These are phyloP conservation scores for Triplophysa bombifrons DNA, from an alignment of 2,797 vertebrate genomes.

Conservation along the genomic window DNA sequence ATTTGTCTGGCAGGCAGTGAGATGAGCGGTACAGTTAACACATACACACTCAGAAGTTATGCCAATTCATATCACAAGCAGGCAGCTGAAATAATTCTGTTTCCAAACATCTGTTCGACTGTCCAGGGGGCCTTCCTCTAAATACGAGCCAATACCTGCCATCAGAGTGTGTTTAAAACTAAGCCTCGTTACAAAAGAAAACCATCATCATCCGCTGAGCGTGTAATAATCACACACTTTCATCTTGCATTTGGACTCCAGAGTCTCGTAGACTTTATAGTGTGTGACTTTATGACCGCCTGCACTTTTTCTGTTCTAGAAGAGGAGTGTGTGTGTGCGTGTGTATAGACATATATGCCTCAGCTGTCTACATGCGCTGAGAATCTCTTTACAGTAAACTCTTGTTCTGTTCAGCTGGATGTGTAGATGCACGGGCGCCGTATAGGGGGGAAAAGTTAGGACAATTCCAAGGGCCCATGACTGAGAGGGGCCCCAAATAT, in stretches of 20 bases:
- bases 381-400: constrained; percentile 15
- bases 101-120: constrained; percentile 42
- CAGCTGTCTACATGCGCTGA: constrained; percentile 26
- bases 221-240: constrained; percentile 40
- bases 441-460: too few species aligned
- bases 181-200: constrained; percentile 36
- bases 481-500: too few species aligned
- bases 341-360: not conserved
- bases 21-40: not conserved
- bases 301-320: constrained; percentile 12
- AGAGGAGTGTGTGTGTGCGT: constrained; percentile 27
- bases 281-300: constrained; percentile 21
- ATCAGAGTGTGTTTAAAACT: constrained; percentile 44
- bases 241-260: constrained; percentile 22
- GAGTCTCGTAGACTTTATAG: constrained; percentile 33
- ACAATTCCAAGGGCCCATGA: too few species aligned
- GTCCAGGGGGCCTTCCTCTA: constrained; percentile 10
- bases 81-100: constrained; percentile 34
- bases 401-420: not conserved
- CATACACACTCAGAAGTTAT: constrained; percentile 1
- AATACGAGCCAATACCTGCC: constrained; percentile 32
- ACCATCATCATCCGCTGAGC: constrained; percentile 20
- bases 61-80: constrained; percentile 11
- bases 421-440: too few species aligned
- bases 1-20: constrained; percentile 7